These are phyloP conservation scores for Astyanax mexicanus DNA, from an alignment of 2,797 vertebrate species.

Conservation along the genomic window DNA sequence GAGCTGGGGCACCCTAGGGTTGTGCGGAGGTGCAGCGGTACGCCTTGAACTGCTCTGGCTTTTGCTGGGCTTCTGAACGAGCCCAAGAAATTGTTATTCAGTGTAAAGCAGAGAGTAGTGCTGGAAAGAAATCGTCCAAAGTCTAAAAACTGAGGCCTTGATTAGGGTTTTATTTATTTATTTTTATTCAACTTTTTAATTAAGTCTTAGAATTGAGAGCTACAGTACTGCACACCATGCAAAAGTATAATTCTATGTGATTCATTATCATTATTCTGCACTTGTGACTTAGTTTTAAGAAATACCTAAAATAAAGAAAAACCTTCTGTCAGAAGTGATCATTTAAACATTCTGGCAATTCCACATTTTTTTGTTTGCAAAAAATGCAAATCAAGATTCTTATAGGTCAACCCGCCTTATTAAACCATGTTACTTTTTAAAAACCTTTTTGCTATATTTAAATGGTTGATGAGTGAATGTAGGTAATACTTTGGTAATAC, in stretches of 20 bases:
- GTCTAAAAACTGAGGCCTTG: neutral
- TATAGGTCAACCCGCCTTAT: no score
- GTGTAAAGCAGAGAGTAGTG: neutral
- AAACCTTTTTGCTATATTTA: no score
- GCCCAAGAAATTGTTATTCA: constrained; percentile 66
- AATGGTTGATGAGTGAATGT: no score
- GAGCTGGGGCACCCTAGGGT: constrained; percentile 68
- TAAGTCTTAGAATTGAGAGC: neutral
- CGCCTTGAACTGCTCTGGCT: constrained; percentile 35
- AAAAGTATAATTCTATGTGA: neutral
- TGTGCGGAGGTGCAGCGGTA: constrained; percentile 34
- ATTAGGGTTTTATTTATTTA: neutral
- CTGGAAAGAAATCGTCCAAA: constrained; percentile 19
- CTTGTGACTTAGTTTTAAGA: neutral
- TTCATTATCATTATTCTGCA: neutral
- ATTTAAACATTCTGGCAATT: no score
- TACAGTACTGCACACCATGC: neutral
- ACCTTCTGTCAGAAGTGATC: no score
- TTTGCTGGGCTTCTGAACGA: constrained; percentile 57
- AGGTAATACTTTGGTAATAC: no score
- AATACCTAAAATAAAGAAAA: no score
- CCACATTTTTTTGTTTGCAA: no score
- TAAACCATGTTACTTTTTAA: no score
- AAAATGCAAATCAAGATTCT: no score
- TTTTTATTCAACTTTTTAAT: constrained; percentile 23